These are phyloP conservation scores for Ceyx margarethae DNA, from an alignment of 2,113 vertebrate genomes.

Conservation along the genomic window DNA sequence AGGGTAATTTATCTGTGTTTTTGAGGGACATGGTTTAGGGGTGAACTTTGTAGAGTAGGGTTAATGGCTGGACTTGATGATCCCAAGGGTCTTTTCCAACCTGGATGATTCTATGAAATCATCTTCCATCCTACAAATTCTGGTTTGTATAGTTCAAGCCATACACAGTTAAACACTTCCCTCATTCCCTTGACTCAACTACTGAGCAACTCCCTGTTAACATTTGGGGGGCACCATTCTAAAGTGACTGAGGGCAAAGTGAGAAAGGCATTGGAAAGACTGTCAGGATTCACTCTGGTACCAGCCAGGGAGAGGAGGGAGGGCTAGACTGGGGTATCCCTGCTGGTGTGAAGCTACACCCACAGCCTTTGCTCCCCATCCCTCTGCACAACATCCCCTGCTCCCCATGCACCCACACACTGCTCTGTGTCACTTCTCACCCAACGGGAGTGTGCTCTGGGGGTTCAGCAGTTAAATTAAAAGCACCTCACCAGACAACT, in stretches of 20 bases:
- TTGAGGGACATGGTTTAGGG: too few relatives aligned
- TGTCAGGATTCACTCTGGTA: not conserved
- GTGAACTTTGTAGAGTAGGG: too few relatives aligned
- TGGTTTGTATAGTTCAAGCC: not conserved
- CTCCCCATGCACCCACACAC: rapidly evolving
- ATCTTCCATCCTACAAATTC: not conserved
- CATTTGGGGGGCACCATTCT: not conserved
- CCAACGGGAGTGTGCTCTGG: rapidly evolving
- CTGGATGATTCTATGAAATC: not conserved
- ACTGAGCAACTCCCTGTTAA: not conserved
- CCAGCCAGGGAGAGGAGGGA: not conserved
- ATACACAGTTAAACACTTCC: not conserved
- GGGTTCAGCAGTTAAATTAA: not conserved
- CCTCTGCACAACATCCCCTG: not conserved
- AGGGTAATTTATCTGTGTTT: too few relatives aligned
- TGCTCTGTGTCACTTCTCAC: not conserved
- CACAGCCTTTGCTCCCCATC: not conserved
- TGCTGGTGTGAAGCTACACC: not conserved
- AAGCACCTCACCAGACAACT: not conserved
- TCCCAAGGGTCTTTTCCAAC: too few relatives aligned
- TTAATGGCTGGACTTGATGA: too few relatives aligned
- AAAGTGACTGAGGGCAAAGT: not conserved
- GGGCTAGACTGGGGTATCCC: not conserved
- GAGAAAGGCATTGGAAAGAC: not conserved
- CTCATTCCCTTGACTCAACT: not conserved